These are phyloP conservation scores for Tetheella fluctuosa DNA, from an alignment of 2,888 invertebrate genomes.

Conservation along the genomic window DNA sequence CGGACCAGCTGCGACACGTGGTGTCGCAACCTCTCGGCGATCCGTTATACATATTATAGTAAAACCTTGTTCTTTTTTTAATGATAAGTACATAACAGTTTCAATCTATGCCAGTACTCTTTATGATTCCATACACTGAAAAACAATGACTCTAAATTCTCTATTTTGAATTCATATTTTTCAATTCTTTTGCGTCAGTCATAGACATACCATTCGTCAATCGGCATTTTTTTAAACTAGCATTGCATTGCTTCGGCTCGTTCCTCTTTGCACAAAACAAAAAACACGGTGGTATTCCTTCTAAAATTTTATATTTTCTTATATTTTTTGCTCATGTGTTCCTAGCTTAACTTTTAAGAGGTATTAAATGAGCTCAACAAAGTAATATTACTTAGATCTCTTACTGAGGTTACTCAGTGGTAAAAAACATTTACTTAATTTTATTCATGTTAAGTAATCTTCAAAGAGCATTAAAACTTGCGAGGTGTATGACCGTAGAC, in stretches of 20 bases:
- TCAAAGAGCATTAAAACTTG: not conserved
- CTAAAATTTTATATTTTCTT: not conserved
- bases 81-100: no score
- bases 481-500: not conserved
- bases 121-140: not conserved
- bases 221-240: not conserved
- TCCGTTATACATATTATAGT: no score
- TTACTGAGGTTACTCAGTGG: not conserved
- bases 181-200: not conserved
- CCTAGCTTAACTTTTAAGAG: not conserved
- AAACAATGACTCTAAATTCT: not conserved
- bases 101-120: no score
- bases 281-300: not conserved
- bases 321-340: not conserved
- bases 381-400: not conserved
- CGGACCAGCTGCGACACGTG: no score
- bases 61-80: no score
- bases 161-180: not conserved
- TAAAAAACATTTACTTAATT: not conserved
- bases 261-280: not conserved
- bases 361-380: not conserved
- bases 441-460: slow-evolving; percentile 1
- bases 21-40: no score
- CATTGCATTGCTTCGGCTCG: not conserved
- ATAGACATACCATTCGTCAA: not conserved